These are phyloP conservation scores for Drosophila bipectinata DNA, from an alignment of 1,140 invertebrate species.

Conservation along the genomic window DNA sequence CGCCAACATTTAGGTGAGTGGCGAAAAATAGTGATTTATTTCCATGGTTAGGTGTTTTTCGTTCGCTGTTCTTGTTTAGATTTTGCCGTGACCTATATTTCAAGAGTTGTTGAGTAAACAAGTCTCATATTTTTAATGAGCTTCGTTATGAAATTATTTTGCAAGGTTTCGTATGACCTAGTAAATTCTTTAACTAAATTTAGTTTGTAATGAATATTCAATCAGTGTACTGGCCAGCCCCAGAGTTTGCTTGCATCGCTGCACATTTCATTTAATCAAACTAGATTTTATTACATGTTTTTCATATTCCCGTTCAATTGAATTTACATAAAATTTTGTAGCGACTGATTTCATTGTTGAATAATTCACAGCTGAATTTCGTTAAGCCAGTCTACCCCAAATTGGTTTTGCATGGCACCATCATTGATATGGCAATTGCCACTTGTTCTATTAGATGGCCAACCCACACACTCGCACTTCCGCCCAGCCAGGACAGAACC, in stretches of 20 bases:
- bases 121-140: neutral
- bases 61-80: neutral
- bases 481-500: neutral
- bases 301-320: conserved; percentile 7
- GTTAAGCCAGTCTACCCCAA: conserved; percentile 20
- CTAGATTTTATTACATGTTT: neutral
- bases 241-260: too few relatives aligned
- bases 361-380: conserved; percentile 32
- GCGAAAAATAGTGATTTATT: conserved; percentile 13
- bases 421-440: conserved; percentile 67
- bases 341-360: conserved; percentile 28
- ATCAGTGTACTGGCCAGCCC: neutral
- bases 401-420: conserved; percentile 38
- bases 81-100: conserved; percentile 10
- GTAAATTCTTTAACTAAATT: neutral
- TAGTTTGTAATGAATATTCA: neutral
- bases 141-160: neutral
- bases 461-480: conserved; percentile 44
- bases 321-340: conserved; percentile 21
- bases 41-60: conserved; percentile 1
- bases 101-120: neutral
- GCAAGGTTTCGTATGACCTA: neutral
- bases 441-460: conserved; percentile 69
- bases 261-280: neutral
- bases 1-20: conserved; percentile 23